Evolutionary conservation across 2,113 vertebrate genomes (phyloP).

Genomic region (Pomatorhinus ruficollis): DNA sequence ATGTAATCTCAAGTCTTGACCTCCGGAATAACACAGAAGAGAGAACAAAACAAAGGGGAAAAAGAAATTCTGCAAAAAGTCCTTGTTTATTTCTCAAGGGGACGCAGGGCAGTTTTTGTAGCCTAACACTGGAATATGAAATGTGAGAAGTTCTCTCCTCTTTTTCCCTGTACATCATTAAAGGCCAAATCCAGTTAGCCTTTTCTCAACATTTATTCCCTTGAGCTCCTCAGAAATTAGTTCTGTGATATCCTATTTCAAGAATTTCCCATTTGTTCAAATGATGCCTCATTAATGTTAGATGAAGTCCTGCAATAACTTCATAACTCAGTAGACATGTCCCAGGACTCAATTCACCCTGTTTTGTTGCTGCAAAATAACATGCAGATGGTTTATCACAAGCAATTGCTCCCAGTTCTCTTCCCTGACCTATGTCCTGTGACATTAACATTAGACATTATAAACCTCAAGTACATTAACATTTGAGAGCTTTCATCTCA

Average conservation of each 20-base stretch:
- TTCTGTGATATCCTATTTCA: background rate
- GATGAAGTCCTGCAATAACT: background rate
- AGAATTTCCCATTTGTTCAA: background rate
- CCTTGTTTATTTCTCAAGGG: background rate
- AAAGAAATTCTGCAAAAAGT: background rate
- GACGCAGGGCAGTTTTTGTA: background rate
- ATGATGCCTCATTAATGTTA: background rate
- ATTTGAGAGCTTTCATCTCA: conserved; percentile 14
- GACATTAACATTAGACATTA: conserved; percentile 5
- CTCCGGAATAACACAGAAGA: background rate
- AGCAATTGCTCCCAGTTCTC: background rate
- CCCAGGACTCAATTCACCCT: background rate
- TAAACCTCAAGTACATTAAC: conserved; percentile 33
- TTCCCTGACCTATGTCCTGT: conserved; percentile 27
- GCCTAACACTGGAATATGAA: background rate
- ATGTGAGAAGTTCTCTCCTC: background rate
- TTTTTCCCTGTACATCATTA: background rate
- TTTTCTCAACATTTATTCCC: background rate
- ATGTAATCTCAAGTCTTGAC: background rate
- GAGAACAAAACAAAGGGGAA: background rate
- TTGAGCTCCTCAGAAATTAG: background rate
- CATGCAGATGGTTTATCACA: conserved; percentile 2
- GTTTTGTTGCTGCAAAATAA: conserved; percentile 10
- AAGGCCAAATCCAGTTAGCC: background rate
- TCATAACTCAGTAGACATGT: background rate